phyloP scores from a whole-genome alignment of 2,113 vertebrate genomes.

The Prietella phreatophila region DNA sequence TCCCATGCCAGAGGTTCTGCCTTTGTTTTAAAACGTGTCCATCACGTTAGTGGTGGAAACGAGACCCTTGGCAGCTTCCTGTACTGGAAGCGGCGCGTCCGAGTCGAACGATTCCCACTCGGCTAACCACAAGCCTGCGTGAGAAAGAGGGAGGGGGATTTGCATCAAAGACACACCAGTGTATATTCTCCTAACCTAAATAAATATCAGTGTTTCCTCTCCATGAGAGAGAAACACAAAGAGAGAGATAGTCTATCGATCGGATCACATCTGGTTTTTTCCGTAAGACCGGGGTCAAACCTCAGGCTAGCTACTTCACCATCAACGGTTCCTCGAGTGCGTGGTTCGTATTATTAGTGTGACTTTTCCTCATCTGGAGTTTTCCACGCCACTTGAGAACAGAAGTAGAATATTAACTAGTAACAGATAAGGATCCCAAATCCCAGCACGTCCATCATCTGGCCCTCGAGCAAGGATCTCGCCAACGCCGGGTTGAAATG shows the following conservation, averaged over 20 bases:
- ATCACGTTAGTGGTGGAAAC: conserved; percentile 25
- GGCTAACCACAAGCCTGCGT: conserved; percentile 51
- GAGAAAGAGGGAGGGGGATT: conserved; percentile 43
- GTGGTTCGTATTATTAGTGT: background rate
- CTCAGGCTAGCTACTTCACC: conserved; percentile 29
- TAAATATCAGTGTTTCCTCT: conserved; percentile 39
- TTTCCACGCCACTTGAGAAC: background rate
- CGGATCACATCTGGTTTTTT: conserved; percentile 51
- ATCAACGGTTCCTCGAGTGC: conserved; percentile 20
- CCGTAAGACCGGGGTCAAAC: conserved; percentile 25
- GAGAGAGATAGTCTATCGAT: conserved; percentile 20
- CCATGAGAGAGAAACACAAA: conserved; percentile 11
- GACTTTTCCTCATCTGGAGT: background rate
- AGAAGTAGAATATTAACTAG: background rate
- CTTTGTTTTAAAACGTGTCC: conserved; percentile 43
- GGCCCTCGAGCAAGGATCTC: background rate
- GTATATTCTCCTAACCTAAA: conserved; percentile 50
- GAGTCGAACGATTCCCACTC: conserved; percentile 1
- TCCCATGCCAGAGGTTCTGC: conserved; percentile 17
- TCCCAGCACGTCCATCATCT: background rate
- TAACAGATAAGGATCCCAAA: background rate
- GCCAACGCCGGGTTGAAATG: background rate
- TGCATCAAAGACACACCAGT: conserved; percentile 57
- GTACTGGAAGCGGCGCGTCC: conserved; percentile 6
- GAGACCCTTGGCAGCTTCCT: conserved; percentile 37